Base-by-base conservation (phyloP, 2,888 invertebrate species). In the Eudasyphora cyanicolor region DNA sequence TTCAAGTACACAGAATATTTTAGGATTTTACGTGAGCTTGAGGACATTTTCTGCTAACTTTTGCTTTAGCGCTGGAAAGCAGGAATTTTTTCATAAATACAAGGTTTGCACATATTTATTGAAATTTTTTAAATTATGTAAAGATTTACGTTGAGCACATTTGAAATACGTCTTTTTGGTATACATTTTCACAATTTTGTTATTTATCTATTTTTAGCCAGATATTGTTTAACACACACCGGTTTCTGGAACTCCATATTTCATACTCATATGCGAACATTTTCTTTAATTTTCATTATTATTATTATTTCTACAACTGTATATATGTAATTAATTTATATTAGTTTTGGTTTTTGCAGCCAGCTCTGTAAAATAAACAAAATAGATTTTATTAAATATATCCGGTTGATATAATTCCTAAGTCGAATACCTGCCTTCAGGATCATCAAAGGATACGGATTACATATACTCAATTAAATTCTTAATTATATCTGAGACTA, bases 1-100 rank as follows among this genome's bases (percentile, higher is more conserved):
- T 80, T 84, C 51, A 84, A 71, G 75, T 80, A 84, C 17, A 38
- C 42, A 1, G 57, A 78, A 75, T 80, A 84, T 80, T 84, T 78
- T 64, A 71, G 80, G 70, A 78, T 42, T 78, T 81, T 81, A 67
- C 78, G 57, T 71, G 80, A 77, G 74, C 62, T 83, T 32, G 54
- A 19, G 10, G 73, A 69, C 76, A 83, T 83, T 77, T 83, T 83
- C 24, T 38, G 38, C 10, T 38, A n/a, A n/a, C n/a, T n/a, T n/a
- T n/a, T n/a, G n/a, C n/a, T n/a, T n/a, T n/a, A n/a, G n/a, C 12
- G 38, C 2, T 7, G 38, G 38, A 14, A 2, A 14, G 6, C 10
- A 10, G 38, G 38, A 64, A 7, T 19, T 35, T 64, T 35, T 38
- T 38, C 21, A 17, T 38, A 35, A 64, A 38, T 19, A 35, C 38